phyloP scores from a whole-genome alignment of 2,888 invertebrate genomes.

The Trissonchulus sp. region DNA sequence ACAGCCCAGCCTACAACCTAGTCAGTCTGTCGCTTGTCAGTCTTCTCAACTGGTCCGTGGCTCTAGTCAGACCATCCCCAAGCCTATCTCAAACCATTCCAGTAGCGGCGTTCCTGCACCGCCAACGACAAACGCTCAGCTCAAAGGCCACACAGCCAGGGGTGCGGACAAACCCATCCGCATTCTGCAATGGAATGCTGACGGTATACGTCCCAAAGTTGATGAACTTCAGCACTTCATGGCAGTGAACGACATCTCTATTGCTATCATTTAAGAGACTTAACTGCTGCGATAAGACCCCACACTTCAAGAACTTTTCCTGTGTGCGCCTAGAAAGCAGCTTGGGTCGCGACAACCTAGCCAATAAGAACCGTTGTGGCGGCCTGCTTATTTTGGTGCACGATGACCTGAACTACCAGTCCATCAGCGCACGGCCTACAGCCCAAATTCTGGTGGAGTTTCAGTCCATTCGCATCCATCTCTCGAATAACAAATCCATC shows the following conservation, averaged over 20 bases:
- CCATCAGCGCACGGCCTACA: too few species aligned
- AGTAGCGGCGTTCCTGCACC: too few species aligned
- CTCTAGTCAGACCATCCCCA: too few species aligned
- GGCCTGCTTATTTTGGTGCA: neutral
- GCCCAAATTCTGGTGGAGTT: too few species aligned
- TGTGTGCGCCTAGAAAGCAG: neutral
- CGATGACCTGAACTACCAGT: neutral
- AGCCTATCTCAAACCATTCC: too few species aligned
- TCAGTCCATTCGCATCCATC: neutral
- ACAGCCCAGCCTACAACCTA: neutral
- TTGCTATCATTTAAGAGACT: neutral
- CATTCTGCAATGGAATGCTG: slow-evolving; percentile 6
- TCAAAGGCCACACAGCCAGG: too few species aligned
- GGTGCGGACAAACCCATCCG: neutral
- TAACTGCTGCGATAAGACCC: neutral
- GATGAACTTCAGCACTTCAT: neutral
- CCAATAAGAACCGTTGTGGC: neutral
- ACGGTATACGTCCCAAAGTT: slow-evolving; percentile 1
- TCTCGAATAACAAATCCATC: neutral
- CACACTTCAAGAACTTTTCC: neutral
- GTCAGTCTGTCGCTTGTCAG: too few species aligned
- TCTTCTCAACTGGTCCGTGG: too few species aligned
- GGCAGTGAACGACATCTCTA: neutral
- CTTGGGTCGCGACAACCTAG: neutral
- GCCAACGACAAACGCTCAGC: too few species aligned